Evolutionary conservation across 2,113 vertebrate species (phyloP), one percentile per base, ranked within the genome.

Genomic region (Rhinopomastus cyanomelas): DNA sequence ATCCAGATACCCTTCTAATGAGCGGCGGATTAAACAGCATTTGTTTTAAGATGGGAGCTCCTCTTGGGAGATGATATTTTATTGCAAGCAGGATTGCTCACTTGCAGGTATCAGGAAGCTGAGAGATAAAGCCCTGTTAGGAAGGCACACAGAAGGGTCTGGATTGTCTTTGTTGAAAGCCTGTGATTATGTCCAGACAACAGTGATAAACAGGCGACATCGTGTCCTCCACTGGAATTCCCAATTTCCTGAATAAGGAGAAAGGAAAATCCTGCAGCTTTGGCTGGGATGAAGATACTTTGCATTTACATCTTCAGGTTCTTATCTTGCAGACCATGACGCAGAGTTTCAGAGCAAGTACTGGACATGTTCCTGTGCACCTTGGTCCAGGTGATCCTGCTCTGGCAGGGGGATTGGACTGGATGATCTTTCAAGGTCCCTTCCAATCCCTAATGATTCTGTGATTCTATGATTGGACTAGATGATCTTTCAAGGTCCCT

Each of bases 1-100:
- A 96, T 97, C 96, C 96, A 94, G 96, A 96, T 95, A 96, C 93
- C 95, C 93, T 91, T 88, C 79, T 97, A 97, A 97, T 96, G 96
- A 97, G 96, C 87, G 91, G 95, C 92, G 97, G 97, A 97, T 97
- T 97, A 97, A 97, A 96, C 86, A 95, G 85, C 95, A 90, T 97
- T 98, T 97, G 95, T 96, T 97, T 97, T 94, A 96, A 95, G 96
- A 97, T 97, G 97, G 96, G 92, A 96, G 93, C 94, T 95, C 90
- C 92, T 94, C 88, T 82, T 84, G 91, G 94, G 95, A 96, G 93
- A 96, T 95, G 92, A 42, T 93, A 95, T 96, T 96, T 94, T 94
- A 96, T 91, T 95, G 93, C 80, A 92, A 91, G 82, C 59, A 76
- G 85, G 89, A 93, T 96, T 95, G 79, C 91, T 93, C 89, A 59